phyloP scores from a whole-genome alignment of 1,140 invertebrate genomes.

The Bombus confusus region DNA sequence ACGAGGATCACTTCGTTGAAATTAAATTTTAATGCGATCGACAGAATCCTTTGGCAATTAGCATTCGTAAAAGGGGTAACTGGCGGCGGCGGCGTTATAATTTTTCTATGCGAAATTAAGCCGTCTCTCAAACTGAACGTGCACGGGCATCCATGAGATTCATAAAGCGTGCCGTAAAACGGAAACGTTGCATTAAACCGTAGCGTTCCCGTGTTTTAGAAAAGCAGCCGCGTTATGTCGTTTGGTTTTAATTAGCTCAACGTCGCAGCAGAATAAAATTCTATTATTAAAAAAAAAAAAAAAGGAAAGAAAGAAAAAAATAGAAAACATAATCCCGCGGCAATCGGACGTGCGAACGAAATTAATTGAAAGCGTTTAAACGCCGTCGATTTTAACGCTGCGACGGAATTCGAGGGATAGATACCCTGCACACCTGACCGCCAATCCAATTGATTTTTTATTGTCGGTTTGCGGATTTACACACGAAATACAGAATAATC shows the following conservation, averaged over 20 bases:
- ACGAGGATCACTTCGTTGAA: no score
- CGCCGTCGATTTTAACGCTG: background rate
- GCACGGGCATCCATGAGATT: slow-evolving; percentile 39
- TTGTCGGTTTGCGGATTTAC: no score
- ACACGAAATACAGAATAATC: no score
- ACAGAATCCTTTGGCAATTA: slow-evolving; percentile 6
- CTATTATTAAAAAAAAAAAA: background rate
- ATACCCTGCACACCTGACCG: no score
- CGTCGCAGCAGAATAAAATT: background rate
- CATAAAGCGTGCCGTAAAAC: slow-evolving; percentile 38
- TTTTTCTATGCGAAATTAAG: slow-evolving; percentile 43
- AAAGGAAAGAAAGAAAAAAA: background rate
- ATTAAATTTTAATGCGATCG: slow-evolving; percentile 15
- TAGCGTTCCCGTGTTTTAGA: slow-evolving; percentile 17
- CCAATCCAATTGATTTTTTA: no score
- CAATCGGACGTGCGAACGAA: background rate
- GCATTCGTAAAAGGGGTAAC: slow-evolving; percentile 1
- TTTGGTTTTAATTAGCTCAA: slow-evolving; percentile 29
- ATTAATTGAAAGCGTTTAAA: background rate
- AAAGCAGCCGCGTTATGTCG: slow-evolving; percentile 9
- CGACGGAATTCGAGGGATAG: background rate
- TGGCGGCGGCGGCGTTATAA: background rate
- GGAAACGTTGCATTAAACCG: slow-evolving; percentile 35
- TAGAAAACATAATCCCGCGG: background rate
- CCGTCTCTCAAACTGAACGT: slow-evolving; percentile 30